Percentiles rank a stretch among this genome's conserved stretches.
Conservation (phyloP, 2,888 invertebrate species). For the Megamerina dolium region DNA sequence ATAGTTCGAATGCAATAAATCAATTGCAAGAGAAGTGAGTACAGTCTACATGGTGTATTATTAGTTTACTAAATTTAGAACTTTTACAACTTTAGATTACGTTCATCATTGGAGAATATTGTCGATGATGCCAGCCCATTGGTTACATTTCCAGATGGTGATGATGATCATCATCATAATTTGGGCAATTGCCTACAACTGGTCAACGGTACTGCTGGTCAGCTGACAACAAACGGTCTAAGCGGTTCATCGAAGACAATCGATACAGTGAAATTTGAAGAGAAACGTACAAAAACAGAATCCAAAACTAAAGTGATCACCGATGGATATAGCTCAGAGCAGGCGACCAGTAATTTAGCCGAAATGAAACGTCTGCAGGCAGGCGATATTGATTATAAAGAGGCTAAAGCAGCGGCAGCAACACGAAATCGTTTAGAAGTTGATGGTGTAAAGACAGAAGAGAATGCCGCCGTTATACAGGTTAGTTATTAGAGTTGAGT, state of each 20-base stretch:
- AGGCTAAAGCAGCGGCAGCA: constrained; percentile 71
- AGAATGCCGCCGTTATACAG: constrained; percentile 75
- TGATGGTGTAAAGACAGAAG: constrained; percentile 80
- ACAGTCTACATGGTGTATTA: too few species aligned
- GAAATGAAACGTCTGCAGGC: constrained; percentile 71
- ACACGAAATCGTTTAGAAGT: constrained; percentile 73
- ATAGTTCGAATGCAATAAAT: constrained; percentile 39
- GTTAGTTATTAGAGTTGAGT: constrained; percentile 53
- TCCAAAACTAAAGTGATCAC: constrained; percentile 72
- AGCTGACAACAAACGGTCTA: constrained; percentile 43
- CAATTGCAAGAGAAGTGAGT: constrained; percentile 42
- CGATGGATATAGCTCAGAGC: constrained; percentile 75
- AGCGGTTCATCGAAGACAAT: constrained; percentile 44
- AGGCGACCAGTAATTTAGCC: constrained; percentile 62
- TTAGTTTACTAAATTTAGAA: too few species aligned
- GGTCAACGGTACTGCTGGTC: constrained; percentile 45
- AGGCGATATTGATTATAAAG: constrained; percentile 76
- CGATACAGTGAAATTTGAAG: constrained; percentile 75
- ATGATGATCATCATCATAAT: constrained; percentile 57
- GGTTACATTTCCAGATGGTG: constrained; percentile 76
- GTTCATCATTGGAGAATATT: constrained; percentile 74
- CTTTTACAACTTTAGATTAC: too few species aligned
- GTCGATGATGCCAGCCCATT: constrained; percentile 64
- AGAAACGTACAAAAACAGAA: constrained; percentile 74
- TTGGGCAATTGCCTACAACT: constrained; percentile 43